Base-by-base conservation (phyloP, 2,797 vertebrate genomes). In the Gymnoscopelus braueri region DNA sequence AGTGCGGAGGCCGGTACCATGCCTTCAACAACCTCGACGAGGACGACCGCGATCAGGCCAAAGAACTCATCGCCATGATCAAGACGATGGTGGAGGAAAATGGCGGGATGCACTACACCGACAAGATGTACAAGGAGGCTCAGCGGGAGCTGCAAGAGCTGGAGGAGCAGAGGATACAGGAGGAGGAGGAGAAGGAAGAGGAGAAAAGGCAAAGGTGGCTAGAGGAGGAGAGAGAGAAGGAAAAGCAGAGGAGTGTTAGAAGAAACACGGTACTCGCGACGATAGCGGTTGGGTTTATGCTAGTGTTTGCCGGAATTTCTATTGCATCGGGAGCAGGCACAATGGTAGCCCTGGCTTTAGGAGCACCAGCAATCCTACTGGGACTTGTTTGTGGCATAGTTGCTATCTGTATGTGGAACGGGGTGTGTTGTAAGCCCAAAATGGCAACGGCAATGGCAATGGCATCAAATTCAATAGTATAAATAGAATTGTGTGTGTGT, bases 11-110 rank as follows among this genome's bases (percentile, higher is more conserved):
- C 51, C 69, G 89, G 47, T 92, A 92, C 82, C 92, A 93, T 0
- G 80, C 88, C 55, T 90, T 94, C 77, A 92, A 93, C 87, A 93
- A 93, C 82, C 86, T 77, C 0, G 87, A 93, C 14, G 35, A 74
- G 2, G 81, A 87, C 0, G 88, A 93, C 68, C 71, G 39, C 1
- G 1, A 32, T 0, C 92, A 94, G 79, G 91, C 93, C 48, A 60
- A 15, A 3, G 87, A 89, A 71, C 88, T 94, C 26, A 51, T 94
- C 63, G 67, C 74, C 69, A 92, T 91, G 88, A 74, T 93, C 68
- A 84, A 88, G 55, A 82, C 86, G 69, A 89, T 93, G 90, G 54
- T 93, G 54, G 67, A 85, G 35, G 88, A 89, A 2, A 94, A 94
- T 0, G 87, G 84, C 0, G 88, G 87, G 23, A 88, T 88, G 14